Evolutionary conservation across 2,797 vertebrate species (phyloP).

Genomic region (Danio tinwini): DNA sequence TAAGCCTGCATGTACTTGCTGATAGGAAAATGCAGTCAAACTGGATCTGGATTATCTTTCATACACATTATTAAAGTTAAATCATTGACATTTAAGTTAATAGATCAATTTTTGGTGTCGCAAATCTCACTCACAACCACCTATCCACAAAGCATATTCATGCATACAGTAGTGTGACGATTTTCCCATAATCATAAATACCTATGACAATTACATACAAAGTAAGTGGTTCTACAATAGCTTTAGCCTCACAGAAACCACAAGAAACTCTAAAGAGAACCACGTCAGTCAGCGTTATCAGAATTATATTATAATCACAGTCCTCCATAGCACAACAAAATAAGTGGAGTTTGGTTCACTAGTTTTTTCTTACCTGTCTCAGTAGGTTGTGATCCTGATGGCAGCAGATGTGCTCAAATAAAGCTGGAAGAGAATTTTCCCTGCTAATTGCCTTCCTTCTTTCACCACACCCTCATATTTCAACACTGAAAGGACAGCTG

Average conservation of each 20-base stretch:
- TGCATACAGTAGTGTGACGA: neutral
- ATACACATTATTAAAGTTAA: neutral
- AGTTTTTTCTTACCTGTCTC: slow-evolving; percentile 11
- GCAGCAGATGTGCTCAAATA: neutral
- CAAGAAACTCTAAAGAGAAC: neutral
- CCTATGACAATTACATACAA: neutral
- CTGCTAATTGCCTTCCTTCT: neutral
- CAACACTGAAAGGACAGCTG: neutral
- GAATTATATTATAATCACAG: neutral
- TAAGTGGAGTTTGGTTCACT: neutral
- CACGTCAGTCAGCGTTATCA: neutral
- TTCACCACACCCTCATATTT: slow-evolving; percentile 18
- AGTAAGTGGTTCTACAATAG: neutral
- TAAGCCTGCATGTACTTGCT: slow-evolving; percentile 13
- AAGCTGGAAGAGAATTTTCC: neutral
- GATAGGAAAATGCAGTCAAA: slow-evolving; percentile 1
- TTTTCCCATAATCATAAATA: neutral
- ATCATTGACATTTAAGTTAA: neutral
- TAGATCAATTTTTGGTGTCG: neutral
- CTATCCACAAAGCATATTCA: neutral
- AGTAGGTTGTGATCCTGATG: neutral
- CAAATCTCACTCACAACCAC: neutral
- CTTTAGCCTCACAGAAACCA: neutral
- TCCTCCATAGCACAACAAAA: neutral
- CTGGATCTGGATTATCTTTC: slow-evolving; percentile 13